Evolutionary conservation across 2,888 invertebrate species (phyloP).

Genomic region (Dicranocentrus wangi): DNA sequence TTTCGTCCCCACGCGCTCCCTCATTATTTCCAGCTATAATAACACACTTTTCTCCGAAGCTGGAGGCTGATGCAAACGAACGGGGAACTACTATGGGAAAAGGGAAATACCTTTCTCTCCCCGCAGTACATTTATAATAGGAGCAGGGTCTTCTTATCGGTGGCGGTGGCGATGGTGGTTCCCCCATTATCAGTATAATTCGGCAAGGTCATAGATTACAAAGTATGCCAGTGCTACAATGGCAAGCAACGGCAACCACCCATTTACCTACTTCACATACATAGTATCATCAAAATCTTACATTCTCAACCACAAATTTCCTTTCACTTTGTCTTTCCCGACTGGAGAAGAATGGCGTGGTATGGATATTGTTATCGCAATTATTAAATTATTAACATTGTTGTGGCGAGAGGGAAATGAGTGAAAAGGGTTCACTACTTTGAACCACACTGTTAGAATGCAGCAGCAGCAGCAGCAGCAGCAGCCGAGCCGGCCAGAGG

Average conservation of each 20-base stretch:
- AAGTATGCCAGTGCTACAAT: conserved; percentile 1
- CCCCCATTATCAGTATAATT: neutral
- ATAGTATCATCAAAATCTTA: neutral
- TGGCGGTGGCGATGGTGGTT: no score
- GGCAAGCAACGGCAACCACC: conserved; percentile 15
- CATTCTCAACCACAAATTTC: conserved; percentile 12
- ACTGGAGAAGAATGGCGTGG: neutral
- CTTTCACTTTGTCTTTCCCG: neutral
- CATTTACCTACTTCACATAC: conserved; percentile 22
- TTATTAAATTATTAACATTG: conserved; percentile 16
- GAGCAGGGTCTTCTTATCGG: neutral
- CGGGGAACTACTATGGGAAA: neutral
- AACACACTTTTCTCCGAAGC: neutral
- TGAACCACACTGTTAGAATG: no score
- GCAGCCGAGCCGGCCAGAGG: no score
- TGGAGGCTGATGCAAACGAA: neutral
- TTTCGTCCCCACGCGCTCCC: conserved; percentile 29
- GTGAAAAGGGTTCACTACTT: neutral
- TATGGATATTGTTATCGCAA: neutral
- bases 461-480: no score
- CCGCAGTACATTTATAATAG: neutral
- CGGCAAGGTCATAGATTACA: conserved; percentile 26
- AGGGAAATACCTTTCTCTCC: conserved; percentile 1
- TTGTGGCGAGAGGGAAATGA: conserved; percentile 9
- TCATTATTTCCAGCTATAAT: conserved; percentile 21